Evolutionary conservation across 2,888 invertebrate species (phyloP), one percentile per base, ranked within the genome.

Genomic region (Drosophila rubida): DNA sequence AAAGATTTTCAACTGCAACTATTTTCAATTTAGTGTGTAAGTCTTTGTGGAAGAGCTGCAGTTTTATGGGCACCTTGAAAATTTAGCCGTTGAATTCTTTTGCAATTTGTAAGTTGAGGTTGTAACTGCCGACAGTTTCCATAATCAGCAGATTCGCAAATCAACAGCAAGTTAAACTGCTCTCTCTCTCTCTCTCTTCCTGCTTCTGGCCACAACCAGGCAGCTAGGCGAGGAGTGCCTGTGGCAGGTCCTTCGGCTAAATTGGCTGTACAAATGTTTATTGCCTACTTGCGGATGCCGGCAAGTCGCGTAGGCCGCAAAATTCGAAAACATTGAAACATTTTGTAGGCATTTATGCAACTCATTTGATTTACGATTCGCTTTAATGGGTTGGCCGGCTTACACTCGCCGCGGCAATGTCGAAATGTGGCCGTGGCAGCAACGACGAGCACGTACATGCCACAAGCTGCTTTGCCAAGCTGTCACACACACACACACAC

Each of bases 261-360:
- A 53, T 53, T 71, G 71, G 70, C 57, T 61, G 49, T 45, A 42
- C 61, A 70, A 78, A 75, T 78, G 60, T 75, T 78, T 78, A 81
- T 79, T 66, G 77, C 70, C 70, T 54, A 66, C 51, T 70, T 61
- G 66, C 60, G 61, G 49, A 70, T 66, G 49, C 39, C 51, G 39
- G 25, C 41, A 42, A 48, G 46, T 53, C 62, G 66, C 60, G 57
- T 60, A 48, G 71, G 75, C 78, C 75, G 81, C 63, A 69, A 49
- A 74, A 80, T 78, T 73, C 53, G 60, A 84, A 86, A 84, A 86
- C 87, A 86, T 86, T 83, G 75, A 77, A 87, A 79, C 80, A 87
- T 79, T 83, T 86, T 81, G 87, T 76, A 67, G 78, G 73, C 84
- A 81, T 84, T 84, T 84, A 80, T 80, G 85, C 82, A 87, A 78